phyloP scores from a whole-genome alignment of 2,113 vertebrate species.

The Hippoglossus stenolepis region DNA sequence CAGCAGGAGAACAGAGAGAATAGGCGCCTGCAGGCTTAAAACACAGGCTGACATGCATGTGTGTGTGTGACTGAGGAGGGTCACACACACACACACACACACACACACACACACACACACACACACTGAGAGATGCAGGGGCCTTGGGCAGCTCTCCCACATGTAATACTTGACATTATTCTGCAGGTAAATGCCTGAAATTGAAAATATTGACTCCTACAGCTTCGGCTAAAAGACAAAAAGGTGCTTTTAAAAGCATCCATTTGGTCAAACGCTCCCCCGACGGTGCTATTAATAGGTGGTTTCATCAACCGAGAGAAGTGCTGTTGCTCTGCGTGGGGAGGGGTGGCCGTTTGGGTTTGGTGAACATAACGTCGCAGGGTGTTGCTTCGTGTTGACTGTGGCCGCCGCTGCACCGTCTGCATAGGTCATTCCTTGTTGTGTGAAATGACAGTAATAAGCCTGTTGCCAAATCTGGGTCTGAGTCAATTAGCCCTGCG shows the following conservation, averaged over 20 bases:
- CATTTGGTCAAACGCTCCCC: neutral
- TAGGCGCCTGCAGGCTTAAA: too few species aligned
- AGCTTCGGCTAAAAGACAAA: neutral
- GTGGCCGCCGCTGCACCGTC: conserved; percentile 21
- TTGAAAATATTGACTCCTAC: too few species aligned
- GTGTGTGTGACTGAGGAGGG: too few species aligned
- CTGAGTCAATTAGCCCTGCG: conserved; percentile 77
- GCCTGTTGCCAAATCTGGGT: conserved; percentile 77
- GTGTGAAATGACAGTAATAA: conserved; percentile 73
- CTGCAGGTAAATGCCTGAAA: too few species aligned
- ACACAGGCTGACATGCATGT: too few species aligned
- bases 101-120: too few species aligned
- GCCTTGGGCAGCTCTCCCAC: too few species aligned
- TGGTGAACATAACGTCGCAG: conserved; percentile 13
- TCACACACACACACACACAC: too few species aligned
- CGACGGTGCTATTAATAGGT: neutral
- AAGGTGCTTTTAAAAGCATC: neutral
- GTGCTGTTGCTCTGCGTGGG: neutral
- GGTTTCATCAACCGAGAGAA: neutral
- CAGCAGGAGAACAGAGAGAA: neutral
- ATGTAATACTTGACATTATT: too few species aligned
- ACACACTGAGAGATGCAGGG: too few species aligned
- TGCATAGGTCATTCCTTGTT: conserved; percentile 67
- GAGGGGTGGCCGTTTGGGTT: neutral
- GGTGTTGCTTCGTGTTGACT: neutral